These are phyloP conservation scores for Aselliscus stoliczkanus DNA, from an alignment of 2,797 vertebrate species.

Conservation along the genomic window DNA sequence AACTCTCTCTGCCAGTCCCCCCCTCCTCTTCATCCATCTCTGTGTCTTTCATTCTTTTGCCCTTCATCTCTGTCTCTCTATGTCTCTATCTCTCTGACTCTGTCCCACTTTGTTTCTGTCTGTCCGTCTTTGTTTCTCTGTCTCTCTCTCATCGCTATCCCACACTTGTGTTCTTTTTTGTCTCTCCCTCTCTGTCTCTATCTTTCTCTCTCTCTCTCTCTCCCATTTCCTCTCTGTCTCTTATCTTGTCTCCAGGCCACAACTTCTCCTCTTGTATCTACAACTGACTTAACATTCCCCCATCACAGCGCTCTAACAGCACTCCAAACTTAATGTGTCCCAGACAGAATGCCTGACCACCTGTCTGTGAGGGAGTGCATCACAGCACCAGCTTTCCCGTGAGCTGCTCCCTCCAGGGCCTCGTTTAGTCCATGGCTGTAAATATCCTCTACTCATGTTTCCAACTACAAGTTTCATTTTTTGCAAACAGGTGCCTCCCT, in stretches of 20 bases:
- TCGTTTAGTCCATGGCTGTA: not conserved
- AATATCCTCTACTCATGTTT: not conserved
- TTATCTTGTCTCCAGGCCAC: not conserved
- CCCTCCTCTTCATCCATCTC: not conserved
- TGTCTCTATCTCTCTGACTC: not conserved
- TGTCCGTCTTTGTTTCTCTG: not conserved
- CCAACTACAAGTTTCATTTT: not conserved
- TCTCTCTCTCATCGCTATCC: not conserved
- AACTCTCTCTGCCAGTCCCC: constrained; percentile 74
- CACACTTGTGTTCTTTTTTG: not conserved
- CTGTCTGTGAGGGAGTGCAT: not conserved
- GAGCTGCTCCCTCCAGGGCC: not conserved
- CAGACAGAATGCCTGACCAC: not conserved
- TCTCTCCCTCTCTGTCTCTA: not conserved
- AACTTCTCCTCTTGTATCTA: not conserved
- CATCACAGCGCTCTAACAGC: not conserved
- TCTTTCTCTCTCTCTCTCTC: no score
- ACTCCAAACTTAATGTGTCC: not conserved
- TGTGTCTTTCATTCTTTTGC: not conserved
- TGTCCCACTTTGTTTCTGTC: not conserved
- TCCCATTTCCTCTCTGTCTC: no score
- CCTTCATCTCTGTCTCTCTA: not conserved
- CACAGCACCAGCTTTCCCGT: not conserved
- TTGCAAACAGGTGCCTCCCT: not conserved
- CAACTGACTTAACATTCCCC: not conserved